Conservation (phyloP, 1,140 invertebrate genomes). For the Potamilus streckersoni region DNA sequence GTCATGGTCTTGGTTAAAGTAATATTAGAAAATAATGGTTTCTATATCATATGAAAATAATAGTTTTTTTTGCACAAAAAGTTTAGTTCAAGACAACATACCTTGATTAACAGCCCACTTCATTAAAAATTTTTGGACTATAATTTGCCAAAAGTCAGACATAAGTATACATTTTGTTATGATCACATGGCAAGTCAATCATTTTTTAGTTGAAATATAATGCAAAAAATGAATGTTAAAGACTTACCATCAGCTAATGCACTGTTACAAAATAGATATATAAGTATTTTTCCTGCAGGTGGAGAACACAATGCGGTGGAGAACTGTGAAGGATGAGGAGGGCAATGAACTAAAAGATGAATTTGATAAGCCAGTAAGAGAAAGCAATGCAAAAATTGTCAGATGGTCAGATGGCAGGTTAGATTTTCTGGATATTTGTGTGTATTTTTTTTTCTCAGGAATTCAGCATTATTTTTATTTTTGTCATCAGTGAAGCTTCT, state of each 20-base stretch:
- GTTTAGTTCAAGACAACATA: no score
- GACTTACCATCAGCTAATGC: no score
- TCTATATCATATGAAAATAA: no score
- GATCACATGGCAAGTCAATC: not conserved
- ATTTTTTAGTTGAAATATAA: not conserved
- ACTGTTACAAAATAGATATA: no score
- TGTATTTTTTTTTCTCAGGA: not conserved
- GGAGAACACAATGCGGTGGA: slow-evolving; percentile 98
- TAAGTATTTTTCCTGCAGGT: slow-evolving; percentile 70
- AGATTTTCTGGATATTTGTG: slow-evolving; percentile 1
- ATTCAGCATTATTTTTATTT: no score
- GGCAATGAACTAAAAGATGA: slow-evolving; percentile 70
- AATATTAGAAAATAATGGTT: no score
- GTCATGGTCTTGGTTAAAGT: no score
- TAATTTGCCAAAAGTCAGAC: not conserved
- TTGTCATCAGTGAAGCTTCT: no score
- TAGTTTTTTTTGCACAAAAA: no score
- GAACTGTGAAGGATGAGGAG: slow-evolving; percentile 82
- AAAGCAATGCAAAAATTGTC: slow-evolving; percentile 96
- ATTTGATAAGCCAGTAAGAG: slow-evolving; percentile 81
- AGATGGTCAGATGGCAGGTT: slow-evolving; percentile 94
- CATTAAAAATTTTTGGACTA: no score
- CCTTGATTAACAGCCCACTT: no score
- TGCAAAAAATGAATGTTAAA: no score
- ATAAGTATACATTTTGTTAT: slow-evolving; percentile 1